phyloP scores from a whole-genome alignment of 2,113 vertebrate species.

The Dendrocopos noguchii region DNA sequence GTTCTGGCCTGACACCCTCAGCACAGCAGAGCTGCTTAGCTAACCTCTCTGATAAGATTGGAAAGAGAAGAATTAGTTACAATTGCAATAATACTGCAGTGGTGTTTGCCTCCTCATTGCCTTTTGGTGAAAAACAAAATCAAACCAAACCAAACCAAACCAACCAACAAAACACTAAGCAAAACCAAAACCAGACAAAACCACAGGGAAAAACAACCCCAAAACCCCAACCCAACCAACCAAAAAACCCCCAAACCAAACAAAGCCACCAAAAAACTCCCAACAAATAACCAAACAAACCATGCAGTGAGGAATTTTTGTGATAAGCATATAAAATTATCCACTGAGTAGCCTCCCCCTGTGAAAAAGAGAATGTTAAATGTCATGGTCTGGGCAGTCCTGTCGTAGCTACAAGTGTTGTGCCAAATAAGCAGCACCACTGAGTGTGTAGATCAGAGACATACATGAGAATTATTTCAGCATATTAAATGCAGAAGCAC shows the following conservation, averaged over 20 bases:
- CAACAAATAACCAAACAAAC: neutral
- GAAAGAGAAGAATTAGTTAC: slow-evolving; percentile 43
- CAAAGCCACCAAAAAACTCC: neutral
- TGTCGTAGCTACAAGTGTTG: neutral
- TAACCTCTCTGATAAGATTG: slow-evolving; percentile 22
- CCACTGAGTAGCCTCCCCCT: slow-evolving; percentile 5
- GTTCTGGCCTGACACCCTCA: neutral
- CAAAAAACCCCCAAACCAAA: neutral
- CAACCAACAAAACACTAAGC: neutral
- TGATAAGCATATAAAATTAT: neutral
- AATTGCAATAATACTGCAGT: slow-evolving; percentile 34
- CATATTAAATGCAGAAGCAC: neutral
- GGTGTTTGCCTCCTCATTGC: slow-evolving; percentile 50
- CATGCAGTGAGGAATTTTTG: slow-evolving; percentile 1
- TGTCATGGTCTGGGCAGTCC: neutral
- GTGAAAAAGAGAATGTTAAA: slow-evolving; percentile 3
- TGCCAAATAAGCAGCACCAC: neutral
- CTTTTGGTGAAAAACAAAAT: neutral
- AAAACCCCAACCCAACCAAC: neutral
- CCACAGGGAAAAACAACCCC: neutral
- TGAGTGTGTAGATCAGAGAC: neutral
- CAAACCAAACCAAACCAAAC: neutral
- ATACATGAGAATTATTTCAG: neutral
- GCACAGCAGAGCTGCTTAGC: slow-evolving; percentile 48
- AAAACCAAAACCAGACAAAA: no score